Evolutionary conservation across 2,888 invertebrate genomes (phyloP).

Genomic region (Dendrolimus houi): DNA sequence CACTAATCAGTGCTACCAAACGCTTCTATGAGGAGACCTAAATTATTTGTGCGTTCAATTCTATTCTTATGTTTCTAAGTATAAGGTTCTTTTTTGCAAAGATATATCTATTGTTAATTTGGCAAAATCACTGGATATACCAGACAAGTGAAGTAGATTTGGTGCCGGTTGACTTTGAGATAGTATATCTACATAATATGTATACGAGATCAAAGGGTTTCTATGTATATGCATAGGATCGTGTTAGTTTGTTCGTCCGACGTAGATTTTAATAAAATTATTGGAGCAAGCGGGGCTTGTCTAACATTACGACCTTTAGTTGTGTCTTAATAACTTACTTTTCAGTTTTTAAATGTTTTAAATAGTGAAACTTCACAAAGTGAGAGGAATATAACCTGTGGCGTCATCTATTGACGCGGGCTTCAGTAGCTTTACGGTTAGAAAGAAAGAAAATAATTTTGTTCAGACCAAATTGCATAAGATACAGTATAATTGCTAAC

Average conservation of each 20-base stretch:
- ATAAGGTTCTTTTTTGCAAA: constrained; percentile 17
- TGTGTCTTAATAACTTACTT: neutral
- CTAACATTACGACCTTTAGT: neutral
- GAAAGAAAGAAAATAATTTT: too few relatives aligned
- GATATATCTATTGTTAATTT: constrained; percentile 18
- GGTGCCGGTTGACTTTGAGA: constrained; percentile 34
- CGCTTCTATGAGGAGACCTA: constrained; percentile 26
- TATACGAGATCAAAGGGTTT: constrained; percentile 7
- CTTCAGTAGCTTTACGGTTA: too few relatives aligned
- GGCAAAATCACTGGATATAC: constrained; percentile 32
- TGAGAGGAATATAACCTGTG: too few relatives aligned
- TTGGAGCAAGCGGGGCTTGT: neutral
- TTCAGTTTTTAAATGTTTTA: neutral
- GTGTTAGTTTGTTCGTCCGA: neutral
- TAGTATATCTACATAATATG: constrained; percentile 13
- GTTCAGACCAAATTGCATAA: too few relatives aligned
- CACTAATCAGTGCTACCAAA: constrained; percentile 45
- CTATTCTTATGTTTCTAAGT: constrained; percentile 5
- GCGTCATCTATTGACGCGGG: too few relatives aligned
- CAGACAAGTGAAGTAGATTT: constrained; percentile 46
- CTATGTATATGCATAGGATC: constrained; percentile 1
- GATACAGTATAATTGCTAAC: too few relatives aligned
- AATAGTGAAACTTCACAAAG: too few relatives aligned
- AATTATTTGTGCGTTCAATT: constrained; percentile 10
- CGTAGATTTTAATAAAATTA: neutral